Conservation (phyloP, 2,888 invertebrate genomes). For the Slavum lentiscoides region DNA sequence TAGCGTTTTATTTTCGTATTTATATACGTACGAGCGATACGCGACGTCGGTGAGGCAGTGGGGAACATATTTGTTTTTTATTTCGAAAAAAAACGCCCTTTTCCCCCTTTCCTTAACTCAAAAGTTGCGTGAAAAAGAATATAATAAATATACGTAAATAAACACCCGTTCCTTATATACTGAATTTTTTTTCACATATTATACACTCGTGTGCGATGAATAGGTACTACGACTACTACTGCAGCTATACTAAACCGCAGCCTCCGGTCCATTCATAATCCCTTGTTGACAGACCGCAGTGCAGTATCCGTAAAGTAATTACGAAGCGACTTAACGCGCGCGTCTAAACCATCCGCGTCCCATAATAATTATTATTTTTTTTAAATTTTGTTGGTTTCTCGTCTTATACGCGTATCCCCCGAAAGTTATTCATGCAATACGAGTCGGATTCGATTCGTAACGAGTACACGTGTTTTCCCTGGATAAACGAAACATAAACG, state of each 20-base stretch:
- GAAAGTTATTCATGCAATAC: too few species aligned
- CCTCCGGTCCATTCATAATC: constrained; percentile 19
- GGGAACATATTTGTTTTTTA: constrained; percentile 23
- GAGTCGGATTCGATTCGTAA: too few species aligned
- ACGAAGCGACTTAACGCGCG: constrained; percentile 12
- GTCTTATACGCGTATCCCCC: too few species aligned
- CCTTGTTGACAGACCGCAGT: constrained; percentile 24
- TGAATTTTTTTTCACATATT: too few species aligned
- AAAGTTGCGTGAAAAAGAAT: constrained; percentile 2
- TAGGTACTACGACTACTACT: background rate
- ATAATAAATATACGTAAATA: background rate
- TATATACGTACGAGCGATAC: background rate
- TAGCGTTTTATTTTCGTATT: constrained; percentile 46
- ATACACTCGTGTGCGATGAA: background rate
- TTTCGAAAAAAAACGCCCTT: constrained; percentile 32
- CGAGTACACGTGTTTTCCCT: too few species aligned
- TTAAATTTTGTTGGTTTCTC: too few species aligned
- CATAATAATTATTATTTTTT: constrained; percentile 1
- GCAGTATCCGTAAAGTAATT: constrained; percentile 23
- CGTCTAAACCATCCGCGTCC: background rate
- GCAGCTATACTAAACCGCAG: background rate
- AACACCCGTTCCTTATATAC: background rate
- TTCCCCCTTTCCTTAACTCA: background rate
- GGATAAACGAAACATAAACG: too few species aligned
- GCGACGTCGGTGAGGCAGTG: background rate